Percentiles rank a stretch among this genome's conserved stretches.
Evolutionary conservation across 1,140 invertebrate genomes (phyloP).

Genomic region (Drosophila carrolli): DNA sequence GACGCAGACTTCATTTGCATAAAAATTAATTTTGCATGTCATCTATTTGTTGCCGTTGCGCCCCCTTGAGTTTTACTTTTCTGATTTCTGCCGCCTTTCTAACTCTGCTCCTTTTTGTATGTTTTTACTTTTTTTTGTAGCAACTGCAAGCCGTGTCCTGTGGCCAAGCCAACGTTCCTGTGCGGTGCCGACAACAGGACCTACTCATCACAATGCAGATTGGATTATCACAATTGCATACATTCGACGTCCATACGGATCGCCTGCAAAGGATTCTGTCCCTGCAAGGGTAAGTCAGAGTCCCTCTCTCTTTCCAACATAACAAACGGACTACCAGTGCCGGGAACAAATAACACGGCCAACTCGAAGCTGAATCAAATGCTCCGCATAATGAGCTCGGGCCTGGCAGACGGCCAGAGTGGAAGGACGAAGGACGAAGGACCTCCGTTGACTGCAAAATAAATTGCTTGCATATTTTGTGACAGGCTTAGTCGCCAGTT

Average conservation of each 20-base stretch:
- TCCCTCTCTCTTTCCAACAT: constrained; percentile 7
- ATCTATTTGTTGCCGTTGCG: constrained; percentile 69
- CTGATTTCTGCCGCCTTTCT: constrained; percentile 44
- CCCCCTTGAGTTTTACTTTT: constrained; percentile 49
- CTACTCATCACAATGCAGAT: constrained; percentile 95
- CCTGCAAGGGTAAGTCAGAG: constrained; percentile 88
- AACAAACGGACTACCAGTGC: constrained; percentile 14
- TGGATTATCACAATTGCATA: constrained; percentile 97
- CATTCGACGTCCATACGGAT: constrained; percentile 90
- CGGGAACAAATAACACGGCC: constrained; percentile 15
- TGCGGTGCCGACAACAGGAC: constrained; percentile 96
- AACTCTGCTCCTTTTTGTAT: constrained; percentile 22
- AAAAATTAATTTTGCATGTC: constrained; percentile 83
- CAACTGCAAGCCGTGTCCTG: constrained; percentile 92
- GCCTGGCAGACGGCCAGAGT: constrained; percentile 59
- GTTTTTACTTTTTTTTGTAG: constrained; percentile 41
- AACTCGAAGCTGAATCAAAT: constrained; percentile 28
- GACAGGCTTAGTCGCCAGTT: constrained; percentile 26
- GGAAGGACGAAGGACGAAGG: constrained; percentile 5
- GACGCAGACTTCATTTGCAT: constrained; percentile 68
- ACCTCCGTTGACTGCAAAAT: constrained; percentile 40
- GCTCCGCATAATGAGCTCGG: constrained; percentile 61
- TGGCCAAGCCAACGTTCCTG: constrained; percentile 92
- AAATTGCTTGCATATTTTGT: constrained; percentile 58
- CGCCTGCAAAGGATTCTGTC: constrained; percentile 95